Base-by-base conservation (phyloP, 2,797 vertebrate genomes). In the Enteromius anoplus region DNA sequence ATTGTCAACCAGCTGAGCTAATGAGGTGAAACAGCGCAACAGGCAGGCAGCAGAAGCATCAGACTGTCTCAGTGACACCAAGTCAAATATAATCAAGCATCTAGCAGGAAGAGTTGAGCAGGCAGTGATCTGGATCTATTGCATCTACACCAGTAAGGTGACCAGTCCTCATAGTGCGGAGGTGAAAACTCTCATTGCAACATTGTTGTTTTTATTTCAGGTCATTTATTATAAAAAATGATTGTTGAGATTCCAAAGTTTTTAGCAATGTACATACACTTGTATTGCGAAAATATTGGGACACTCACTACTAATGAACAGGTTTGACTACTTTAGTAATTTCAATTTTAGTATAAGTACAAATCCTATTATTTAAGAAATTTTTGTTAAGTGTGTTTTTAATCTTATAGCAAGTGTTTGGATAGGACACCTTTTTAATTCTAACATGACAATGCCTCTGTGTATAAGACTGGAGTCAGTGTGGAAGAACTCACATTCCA, bases 51-150 rank as follows among this genome's bases (percentile, higher is more conserved):
- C 58, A 75, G 65, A 81, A 73, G 68, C 62, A 75, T 65, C 80
- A 71, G 55, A 42, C 66, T 73, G 45, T 73, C 32, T 71, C 34
- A 14, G 47, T 51, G 77, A 80, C 49, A 77, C 37, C 42, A 32
- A 80, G 49, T 32, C 78, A 81, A 29, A 81, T 51, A 81, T 65
- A 81, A 81, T 81, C 70, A 81, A 81, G 70, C 42, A 34, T 49
- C 26, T 17, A n/a, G 37, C 37, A 40, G 73, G 29, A 73, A 42
- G 69, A 70, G 81, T n/a, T 55, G 62, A 68, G 14, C 45, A 68
- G 47, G 7, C 62, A 40, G 64, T 51, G 7, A 53, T 37, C 64
- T 68, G 47, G 47, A 51, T 14, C 42, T 78, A 12, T 78, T 66
- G 12, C 29, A 45, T 45, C 26, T 47, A 66, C 19, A 79, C 77